Evolutionary conservation across 2,113 vertebrate genomes (phyloP).

Genomic region (Galeopterus variegatus): DNA sequence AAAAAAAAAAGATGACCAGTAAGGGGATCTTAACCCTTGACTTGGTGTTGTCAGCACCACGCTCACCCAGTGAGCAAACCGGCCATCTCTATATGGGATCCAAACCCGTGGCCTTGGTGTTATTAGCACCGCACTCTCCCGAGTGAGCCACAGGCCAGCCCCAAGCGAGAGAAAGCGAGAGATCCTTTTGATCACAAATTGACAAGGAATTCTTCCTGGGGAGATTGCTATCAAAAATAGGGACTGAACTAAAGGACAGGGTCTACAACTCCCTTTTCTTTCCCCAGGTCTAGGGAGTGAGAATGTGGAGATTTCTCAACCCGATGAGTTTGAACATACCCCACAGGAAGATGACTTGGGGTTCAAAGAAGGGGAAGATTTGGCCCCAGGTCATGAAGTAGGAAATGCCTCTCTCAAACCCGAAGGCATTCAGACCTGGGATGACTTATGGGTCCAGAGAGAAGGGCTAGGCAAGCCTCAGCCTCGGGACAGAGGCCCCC

Average conservation of each 20-base stretch:
- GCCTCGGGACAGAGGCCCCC: constrained; percentile 73
- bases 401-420: constrained; percentile 81
- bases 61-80: no score
- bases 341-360: constrained; percentile 88
- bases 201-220: constrained; percentile 13
- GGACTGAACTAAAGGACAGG: background rate
- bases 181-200: background rate
- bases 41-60: no score
- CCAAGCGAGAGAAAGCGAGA: no score
- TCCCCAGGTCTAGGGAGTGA: constrained; percentile 70
- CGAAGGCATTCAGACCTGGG: constrained; percentile 80
- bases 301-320: constrained; percentile 55
- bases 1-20: no score
- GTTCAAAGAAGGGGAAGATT: constrained; percentile 82
- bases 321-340: constrained; percentile 43
- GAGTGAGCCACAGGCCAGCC: no score
- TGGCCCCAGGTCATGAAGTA: constrained; percentile 68
- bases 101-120: no score
- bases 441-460: constrained; percentile 81
- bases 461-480: constrained; percentile 79
- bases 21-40: no score
- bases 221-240: background rate
- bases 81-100: no score
- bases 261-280: constrained; percentile 55
- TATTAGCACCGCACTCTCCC: no score